Base-by-base conservation (phyloP, 2,797 vertebrate genomes). In the Periophthalmus magnuspinnatus region DNA sequence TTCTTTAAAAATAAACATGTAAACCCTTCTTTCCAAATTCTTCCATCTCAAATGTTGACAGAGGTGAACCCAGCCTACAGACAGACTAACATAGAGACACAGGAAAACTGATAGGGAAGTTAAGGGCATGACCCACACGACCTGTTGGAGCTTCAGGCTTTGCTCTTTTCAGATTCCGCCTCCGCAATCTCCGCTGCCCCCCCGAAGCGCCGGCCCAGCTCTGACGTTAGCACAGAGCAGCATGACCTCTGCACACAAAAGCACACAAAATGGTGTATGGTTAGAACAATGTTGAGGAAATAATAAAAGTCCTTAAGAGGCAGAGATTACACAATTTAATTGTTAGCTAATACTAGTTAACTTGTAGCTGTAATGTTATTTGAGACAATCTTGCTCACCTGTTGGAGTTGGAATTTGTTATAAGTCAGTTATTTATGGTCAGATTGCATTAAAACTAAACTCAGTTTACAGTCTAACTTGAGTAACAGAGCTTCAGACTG, bases 171-270 rank as follows among this genome's bases (percentile, higher is more conserved):
- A 2, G 88, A 45, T 0, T 95, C 95, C 28, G 86, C 84, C 69
- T 85, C 88, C 11, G 72, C 41, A 60, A 62, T 85, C 38, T 6
- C 81, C 14, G 67, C 82, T 69, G 72, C 74, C 72, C 84, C 68
- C 83, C 91, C 90, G 11, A 97, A 93, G 2, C 96, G 91, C 21
- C 86, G 85, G 76, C 88, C 92, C 67, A 97, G 86, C 75, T 97
- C 95, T 38, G 94, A 92, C 0, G 88, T 93, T 88, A 96, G 83
- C 66, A 93, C 87, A 0, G 94, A 93, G 87, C 95, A 96, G 81
- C 94, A 97, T 0, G 95, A 95, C 79, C 93, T 96, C 96, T 97
- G 90, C 7, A 14, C 14, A 48, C 17, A 50, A n/a, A n/a, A n/a
- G 17, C 7, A 19, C 48, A 50, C 48, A 50, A 50, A n/a, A 50